Percentiles rank a stretch among this genome's conserved stretches.
These are phyloP conservation scores for Pelagia noctiluca DNA, from an alignment of 30 jellyfish, hydroid and myxozoan species.

Conservation along the genomic window DNA sequence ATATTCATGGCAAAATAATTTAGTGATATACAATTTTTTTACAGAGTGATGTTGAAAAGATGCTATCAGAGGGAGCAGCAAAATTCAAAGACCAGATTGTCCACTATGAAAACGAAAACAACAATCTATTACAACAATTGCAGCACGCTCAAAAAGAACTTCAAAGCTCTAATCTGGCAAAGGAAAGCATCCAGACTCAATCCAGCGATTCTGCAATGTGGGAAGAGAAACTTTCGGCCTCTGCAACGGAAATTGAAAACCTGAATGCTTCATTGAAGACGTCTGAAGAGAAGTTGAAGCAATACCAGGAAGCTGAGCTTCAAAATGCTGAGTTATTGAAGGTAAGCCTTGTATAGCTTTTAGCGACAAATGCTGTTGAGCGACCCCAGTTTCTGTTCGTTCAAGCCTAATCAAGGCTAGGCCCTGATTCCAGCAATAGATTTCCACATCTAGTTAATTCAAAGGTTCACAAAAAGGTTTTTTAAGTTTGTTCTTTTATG, in stretches of 20 bases:
- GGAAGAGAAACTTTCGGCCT: slow-evolving; percentile 7
- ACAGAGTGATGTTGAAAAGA: slow-evolving; percentile 76
- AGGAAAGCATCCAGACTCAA: slow-evolving; percentile 20
- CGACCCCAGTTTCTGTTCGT: too few species aligned
- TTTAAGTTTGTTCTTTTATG: too few species aligned
- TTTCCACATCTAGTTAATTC: too few species aligned
- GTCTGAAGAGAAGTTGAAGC: slow-evolving; percentile 56
- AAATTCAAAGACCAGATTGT: slow-evolving; percentile 75
- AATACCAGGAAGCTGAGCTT: slow-evolving; percentile 25
- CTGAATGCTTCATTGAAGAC: slow-evolving; percentile 47
- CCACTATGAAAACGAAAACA: slow-evolving; percentile 68
- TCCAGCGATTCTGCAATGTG: slow-evolving; percentile 6
- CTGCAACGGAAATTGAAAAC: slow-evolving; percentile 35
- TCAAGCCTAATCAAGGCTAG: too few species aligned
- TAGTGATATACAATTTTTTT: not conserved
- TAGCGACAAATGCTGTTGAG: too few species aligned
- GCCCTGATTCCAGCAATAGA: too few species aligned
- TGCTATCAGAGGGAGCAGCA: slow-evolving; percentile 47
- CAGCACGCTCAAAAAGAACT: slow-evolving; percentile 51
- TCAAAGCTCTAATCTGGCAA: slow-evolving; percentile 18
- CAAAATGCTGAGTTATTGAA: slow-evolving; percentile 36
- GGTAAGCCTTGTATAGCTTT: slow-evolving; percentile 17
- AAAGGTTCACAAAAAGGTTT: too few species aligned
- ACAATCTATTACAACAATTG: slow-evolving; percentile 47
- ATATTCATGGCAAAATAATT: not conserved